phyloP scores from a whole-genome alignment of 2,797 vertebrate genomes.

The Sebastolobus altivelis region DNA sequence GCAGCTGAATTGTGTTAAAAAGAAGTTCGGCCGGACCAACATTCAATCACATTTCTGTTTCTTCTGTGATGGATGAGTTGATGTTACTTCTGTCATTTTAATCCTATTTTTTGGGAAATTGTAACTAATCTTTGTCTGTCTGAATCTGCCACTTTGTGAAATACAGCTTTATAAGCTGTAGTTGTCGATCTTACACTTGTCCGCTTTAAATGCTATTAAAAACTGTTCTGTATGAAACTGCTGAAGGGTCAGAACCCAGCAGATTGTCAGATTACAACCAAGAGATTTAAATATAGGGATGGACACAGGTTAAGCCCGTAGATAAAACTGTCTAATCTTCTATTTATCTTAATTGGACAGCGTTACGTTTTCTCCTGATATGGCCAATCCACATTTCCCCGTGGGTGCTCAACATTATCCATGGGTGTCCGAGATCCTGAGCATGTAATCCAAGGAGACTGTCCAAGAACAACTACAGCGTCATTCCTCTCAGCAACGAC shows the following conservation, averaged over 20 bases:
- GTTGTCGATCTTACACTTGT: background rate
- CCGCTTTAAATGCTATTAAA: background rate
- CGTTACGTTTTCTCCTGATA: background rate
- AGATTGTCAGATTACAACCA: background rate
- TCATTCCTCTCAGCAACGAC: no score
- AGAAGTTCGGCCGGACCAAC: background rate
- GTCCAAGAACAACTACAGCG: background rate
- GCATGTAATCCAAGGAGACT: background rate
- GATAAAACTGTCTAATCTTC: background rate
- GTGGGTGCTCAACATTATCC: background rate
- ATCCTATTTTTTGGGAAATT: background rate
- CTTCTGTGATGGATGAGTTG: background rate
- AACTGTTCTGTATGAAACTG: background rate
- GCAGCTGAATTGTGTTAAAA: background rate
- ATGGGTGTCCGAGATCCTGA: background rate
- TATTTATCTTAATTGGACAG: background rate
- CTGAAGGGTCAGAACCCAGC: background rate
- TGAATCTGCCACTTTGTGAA: slow-evolving; percentile 11
- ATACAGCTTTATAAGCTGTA: background rate
- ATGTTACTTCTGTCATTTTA: slow-evolving; percentile 9
- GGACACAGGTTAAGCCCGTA: background rate
- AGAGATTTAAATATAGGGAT: background rate
- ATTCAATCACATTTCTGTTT: slow-evolving; percentile 14
- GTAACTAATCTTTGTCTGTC: slow-evolving; percentile 10
- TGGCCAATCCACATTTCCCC: background rate